Evolutionary conservation across 2,113 vertebrate genomes (phyloP).

Genomic region (Anarrhichthys ocellatus): DNA sequence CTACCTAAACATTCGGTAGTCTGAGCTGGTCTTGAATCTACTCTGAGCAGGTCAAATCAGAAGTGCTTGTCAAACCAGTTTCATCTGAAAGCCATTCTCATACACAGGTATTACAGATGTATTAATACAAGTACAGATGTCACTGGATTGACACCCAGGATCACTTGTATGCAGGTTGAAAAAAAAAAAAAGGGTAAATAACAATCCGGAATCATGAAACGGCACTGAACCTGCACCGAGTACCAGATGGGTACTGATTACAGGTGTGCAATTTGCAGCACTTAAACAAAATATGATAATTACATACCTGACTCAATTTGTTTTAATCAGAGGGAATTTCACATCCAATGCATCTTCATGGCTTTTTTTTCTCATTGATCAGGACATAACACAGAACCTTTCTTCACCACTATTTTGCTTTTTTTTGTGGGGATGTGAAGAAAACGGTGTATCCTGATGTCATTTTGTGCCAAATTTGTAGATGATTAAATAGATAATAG

Average conservation of each 20-base stretch:
- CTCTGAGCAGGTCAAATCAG: too few relatives aligned
- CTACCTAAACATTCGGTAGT: too few relatives aligned
- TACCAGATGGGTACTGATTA: neutral
- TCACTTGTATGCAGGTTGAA: neutral
- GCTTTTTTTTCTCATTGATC: neutral
- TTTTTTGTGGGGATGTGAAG: neutral
- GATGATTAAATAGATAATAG: neutral
- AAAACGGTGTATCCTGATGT: neutral
- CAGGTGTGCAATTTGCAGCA: neutral
- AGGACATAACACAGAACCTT: neutral
- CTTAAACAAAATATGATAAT: neutral
- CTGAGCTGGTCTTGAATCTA: neutral
- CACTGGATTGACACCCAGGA: neutral
- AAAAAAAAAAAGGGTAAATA: too few relatives aligned
- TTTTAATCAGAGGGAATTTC: neutral
- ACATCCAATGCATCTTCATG: neutral
- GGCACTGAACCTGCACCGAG: neutral
- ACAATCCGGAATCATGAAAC: too few relatives aligned
- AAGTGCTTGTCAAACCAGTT: too few relatives aligned
- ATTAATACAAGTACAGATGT: neutral
- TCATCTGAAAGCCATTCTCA: too few relatives aligned
- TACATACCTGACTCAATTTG: neutral
- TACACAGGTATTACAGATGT: neutral
- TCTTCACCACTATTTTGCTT: neutral
- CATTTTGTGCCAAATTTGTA: neutral